Evolutionary conservation across 53 echinoderm and acorn worm species (phyloP), one percentile per base, ranked within the genome.

Genomic region (Mesocentrotus franciscanus): DNA sequence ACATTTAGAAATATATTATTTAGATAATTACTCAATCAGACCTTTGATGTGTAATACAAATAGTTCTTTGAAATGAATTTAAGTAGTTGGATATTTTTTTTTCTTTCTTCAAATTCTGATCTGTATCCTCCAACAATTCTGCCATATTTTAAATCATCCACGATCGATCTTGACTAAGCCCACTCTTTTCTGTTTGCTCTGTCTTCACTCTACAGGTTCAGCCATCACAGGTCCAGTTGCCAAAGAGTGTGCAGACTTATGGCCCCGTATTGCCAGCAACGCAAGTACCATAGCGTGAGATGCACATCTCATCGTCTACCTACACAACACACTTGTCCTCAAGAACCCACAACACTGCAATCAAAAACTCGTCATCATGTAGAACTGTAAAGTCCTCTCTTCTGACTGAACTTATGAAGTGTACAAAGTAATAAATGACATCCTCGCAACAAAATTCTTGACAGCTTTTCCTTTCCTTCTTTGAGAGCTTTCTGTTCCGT

Each of bases 211-310:
- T 62, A 22, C 97, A 98, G 98, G 98, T 62, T 99, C 99, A 57
- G 99, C 99, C 85, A 99, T 99, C 97, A 99, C 98, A 60, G 99
- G 99, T 92, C 99, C 99, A 10, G 99, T 99, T 0, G 98, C 98
- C 87, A 99, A 98, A 96, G 99, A 99, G 85, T 99, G 99, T 94
- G 98, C 99, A 26, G 99, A 99, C 95, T 42, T 99, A 74, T 99
- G 98, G 98, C 98, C 98, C 90, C 97, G 98, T 96, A 98, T 98
- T 83, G 98, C 98, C 75, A 98, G 98, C 95, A 98, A 98, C 81
- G 97, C 98, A 61, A 96, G 98, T 26, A 97, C 96, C 95, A 98
- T 98, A 32, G 97, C 98, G 58, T 98, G 96, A 96, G 87, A 56
- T 9, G 24, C 29, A 62, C 79, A 66, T 32, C 29, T 26, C 90